Percentiles rank a stretch among this genome's conserved stretches.
Conservation (phyloP, 2,113 vertebrate species). For the Coregonus clupeaformis region DNA sequence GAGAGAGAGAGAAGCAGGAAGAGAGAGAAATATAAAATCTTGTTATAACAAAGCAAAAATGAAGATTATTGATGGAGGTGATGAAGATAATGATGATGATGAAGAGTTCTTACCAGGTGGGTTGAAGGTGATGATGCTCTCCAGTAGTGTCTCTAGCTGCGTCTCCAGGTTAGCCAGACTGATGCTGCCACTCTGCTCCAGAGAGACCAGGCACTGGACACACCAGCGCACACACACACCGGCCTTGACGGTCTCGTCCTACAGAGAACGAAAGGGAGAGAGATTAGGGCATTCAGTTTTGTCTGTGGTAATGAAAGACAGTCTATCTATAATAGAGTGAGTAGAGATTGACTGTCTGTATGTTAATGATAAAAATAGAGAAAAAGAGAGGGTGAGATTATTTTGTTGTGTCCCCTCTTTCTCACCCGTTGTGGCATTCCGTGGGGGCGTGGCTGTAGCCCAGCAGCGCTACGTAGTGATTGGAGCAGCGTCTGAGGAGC, state of each 20-base stretch:
- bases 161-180: conserved; percentile 80
- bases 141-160: conserved; percentile 87
- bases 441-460: conserved; percentile 76
- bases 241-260: conserved; percentile 67
- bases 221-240: conserved; percentile 57
- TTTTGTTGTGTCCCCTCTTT: neutral
- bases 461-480: conserved; percentile 85
- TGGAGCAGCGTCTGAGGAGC: conserved; percentile 82
- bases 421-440: conserved; percentile 80
- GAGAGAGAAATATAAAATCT: neutral
- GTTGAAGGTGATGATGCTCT: conserved; percentile 86
- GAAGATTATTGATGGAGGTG: neutral
- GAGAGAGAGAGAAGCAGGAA: conserved; percentile 5
- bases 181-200: conserved; percentile 89
- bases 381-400: neutral
- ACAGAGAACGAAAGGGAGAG: neutral
- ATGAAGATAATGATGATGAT: neutral
- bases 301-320: too few relatives aligned
- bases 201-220: conserved; percentile 80
- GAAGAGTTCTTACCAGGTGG: conserved; percentile 78
- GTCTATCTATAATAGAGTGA: too few relatives aligned
- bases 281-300: neutral
- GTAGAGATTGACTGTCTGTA: neutral
- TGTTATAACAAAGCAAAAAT: neutral
- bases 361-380: neutral